A percentile compares a stretch with the other conserved stretches of the same genome.
Conservation (phyloP, 2,888 invertebrate species). For the Nymphalis urticae region DNA sequence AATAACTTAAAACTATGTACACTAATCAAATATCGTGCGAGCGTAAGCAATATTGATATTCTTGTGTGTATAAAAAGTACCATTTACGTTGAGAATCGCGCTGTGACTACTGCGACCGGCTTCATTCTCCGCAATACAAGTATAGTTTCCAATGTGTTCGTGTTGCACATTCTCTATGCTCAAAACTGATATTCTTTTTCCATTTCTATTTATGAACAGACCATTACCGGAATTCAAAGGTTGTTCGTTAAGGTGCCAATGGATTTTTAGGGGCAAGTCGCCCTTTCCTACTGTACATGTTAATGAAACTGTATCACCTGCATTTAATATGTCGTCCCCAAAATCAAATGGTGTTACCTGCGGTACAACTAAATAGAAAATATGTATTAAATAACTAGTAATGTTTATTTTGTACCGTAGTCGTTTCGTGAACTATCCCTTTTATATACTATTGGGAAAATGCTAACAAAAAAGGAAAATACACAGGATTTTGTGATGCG, state of each 20-base stretch:
- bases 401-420: not conserved
- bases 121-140: constrained; percentile 84
- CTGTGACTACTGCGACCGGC: constrained; percentile 85
- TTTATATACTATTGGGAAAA: constrained; percentile 12
- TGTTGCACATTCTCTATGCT: constrained; percentile 83
- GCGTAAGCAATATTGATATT: constrained; percentile 48
- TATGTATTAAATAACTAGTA: constrained; percentile 14
- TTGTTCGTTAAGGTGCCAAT: constrained; percentile 85
- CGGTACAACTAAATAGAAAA: constrained; percentile 83
- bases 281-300: constrained; percentile 88
- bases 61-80: constrained; percentile 60
- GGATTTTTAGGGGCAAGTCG: constrained; percentile 85
- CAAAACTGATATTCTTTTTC: constrained; percentile 85
- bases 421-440: not conserved
- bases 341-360: constrained; percentile 90
- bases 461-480: constrained; percentile 13
- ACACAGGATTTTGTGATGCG: constrained; percentile 17
- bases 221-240: constrained; percentile 79
- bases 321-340: constrained; percentile 87
- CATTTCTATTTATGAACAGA: constrained; percentile 81
- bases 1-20: constrained; percentile 38
- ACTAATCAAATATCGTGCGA: constrained; percentile 53
- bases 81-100: constrained; percentile 85
- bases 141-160: constrained; percentile 83
- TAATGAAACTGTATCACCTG: constrained; percentile 86